phyloP scores from a whole-genome alignment of 2,113 vertebrate species.

The Perccottus glenii region DNA sequence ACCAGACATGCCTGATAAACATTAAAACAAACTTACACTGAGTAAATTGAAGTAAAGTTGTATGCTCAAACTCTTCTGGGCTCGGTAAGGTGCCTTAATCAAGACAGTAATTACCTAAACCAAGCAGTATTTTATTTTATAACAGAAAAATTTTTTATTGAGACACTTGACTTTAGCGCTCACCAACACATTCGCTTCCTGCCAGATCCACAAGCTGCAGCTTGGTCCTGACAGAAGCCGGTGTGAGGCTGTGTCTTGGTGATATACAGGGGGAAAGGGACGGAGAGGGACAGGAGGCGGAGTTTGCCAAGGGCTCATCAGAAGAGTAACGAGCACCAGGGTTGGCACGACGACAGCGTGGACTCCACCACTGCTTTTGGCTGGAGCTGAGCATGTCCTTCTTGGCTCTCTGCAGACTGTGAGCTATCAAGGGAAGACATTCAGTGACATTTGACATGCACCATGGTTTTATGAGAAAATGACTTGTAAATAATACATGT shows the following conservation, averaged over 20 bases:
- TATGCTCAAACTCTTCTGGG: too few species aligned
- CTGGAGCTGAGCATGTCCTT: constrained; percentile 52
- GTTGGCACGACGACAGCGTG: constrained; percentile 69
- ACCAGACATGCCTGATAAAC: constrained; percentile 80
- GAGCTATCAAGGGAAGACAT: constrained; percentile 41
- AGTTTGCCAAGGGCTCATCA: constrained; percentile 49
- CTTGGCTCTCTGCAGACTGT: constrained; percentile 64
- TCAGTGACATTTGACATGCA: background rate
- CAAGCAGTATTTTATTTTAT: too few species aligned
- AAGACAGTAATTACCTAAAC: too few species aligned
- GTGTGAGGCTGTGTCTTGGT: constrained; percentile 58
- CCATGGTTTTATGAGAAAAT: background rate
- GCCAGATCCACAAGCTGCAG: constrained; percentile 89
- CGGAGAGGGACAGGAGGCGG: constrained; percentile 64
- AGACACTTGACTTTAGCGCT: background rate
- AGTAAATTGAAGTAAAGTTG: background rate
- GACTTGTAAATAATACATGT: background rate
- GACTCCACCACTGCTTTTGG: constrained; percentile 75
- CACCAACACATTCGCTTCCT: constrained; percentile 85
- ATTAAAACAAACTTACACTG: constrained; percentile 9
- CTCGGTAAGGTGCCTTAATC: background rate
- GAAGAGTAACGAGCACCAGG: constrained; percentile 22
- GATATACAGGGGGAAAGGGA: constrained; percentile 65
- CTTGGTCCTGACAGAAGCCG: constrained; percentile 68
- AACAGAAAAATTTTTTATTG: too few species aligned